Conservation (phyloP, 2,888 invertebrate species). For the Cantharis rufa region DNA sequence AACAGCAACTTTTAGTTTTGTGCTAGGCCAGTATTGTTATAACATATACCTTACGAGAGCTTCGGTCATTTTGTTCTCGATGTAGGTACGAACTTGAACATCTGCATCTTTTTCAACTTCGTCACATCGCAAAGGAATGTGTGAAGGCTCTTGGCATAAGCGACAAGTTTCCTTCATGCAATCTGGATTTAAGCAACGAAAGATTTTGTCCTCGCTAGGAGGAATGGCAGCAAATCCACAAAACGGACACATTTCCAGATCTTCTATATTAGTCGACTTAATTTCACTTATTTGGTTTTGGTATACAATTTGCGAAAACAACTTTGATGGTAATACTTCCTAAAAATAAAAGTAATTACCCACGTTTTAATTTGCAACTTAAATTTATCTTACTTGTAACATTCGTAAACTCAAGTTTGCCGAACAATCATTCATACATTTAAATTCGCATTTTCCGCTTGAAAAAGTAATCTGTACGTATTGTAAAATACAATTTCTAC, state of each 20-base stretch:
- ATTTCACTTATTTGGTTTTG: constrained; percentile 60
- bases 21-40: neutral
- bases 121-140: constrained; percentile 59
- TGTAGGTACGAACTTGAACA: constrained; percentile 52
- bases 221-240: constrained; percentile 63
- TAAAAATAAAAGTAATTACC: constrained; percentile 37
- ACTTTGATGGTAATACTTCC: constrained; percentile 52
- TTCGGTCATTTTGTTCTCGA: constrained; percentile 62
- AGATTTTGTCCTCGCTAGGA: constrained; percentile 52
- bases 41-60: constrained; percentile 48
- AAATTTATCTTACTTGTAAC: constrained; percentile 43
- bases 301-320: constrained; percentile 57
- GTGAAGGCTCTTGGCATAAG: constrained; percentile 58
- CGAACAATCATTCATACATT: constrained; percentile 55
- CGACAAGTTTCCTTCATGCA: constrained; percentile 63
- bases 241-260: constrained; percentile 62
- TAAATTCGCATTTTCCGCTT: constrained; percentile 52
- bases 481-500: constrained; percentile 53
- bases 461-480: constrained; percentile 53
- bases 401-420: constrained; percentile 47
- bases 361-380: neutral
- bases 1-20: neutral
- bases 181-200: constrained; percentile 61
- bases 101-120: constrained; percentile 56
- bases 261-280: constrained; percentile 59